Percentiles rank a stretch among this genome's conserved stretches.
phyloP scores from a whole-genome alignment of 2,888 invertebrate species.

The Sialis lutaria region DNA sequence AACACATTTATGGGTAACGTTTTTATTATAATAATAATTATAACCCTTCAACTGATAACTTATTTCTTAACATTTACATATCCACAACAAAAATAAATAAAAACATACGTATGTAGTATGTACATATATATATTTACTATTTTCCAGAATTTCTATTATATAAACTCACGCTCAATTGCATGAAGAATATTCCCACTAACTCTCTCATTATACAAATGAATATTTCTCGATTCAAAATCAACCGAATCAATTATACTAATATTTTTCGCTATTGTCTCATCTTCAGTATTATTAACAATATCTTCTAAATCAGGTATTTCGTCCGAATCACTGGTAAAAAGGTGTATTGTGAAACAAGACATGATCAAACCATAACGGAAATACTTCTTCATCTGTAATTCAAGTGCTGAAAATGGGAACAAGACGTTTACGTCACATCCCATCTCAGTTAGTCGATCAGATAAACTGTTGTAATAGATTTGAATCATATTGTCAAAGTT shows the following conservation, averaged over 20 bases:
- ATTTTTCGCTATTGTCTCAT: no score
- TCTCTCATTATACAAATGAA: conserved; percentile 1
- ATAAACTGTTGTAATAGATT: conserved; percentile 18
- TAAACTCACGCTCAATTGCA: not conserved
- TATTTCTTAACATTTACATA: no score
- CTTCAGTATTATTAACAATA: no score
- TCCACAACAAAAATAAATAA: no score
- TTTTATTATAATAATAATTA: no score
- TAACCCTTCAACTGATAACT: no score
- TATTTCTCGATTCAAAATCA: conserved; percentile 8
- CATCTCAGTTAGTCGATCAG: conserved; percentile 11
- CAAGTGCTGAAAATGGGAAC: conserved; percentile 16
- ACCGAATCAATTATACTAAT: conserved; percentile 3
- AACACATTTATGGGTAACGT: no score
- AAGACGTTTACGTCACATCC: conserved; percentile 14
- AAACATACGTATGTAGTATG: no score
- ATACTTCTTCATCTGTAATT: conserved; percentile 16
- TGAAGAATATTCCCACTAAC: not conserved
- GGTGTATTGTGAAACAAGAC: conserved; percentile 13
- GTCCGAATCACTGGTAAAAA: conserved; percentile 13
- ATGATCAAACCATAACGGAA: conserved; percentile 14
- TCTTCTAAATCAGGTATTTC: conserved; percentile 10
- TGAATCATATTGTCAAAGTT: conserved; percentile 16
- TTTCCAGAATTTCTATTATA: not conserved
- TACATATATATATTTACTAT: no score